These are phyloP conservation scores for Amniataba percoides DNA, from an alignment of 2,797 vertebrate species.

Conservation along the genomic window DNA sequence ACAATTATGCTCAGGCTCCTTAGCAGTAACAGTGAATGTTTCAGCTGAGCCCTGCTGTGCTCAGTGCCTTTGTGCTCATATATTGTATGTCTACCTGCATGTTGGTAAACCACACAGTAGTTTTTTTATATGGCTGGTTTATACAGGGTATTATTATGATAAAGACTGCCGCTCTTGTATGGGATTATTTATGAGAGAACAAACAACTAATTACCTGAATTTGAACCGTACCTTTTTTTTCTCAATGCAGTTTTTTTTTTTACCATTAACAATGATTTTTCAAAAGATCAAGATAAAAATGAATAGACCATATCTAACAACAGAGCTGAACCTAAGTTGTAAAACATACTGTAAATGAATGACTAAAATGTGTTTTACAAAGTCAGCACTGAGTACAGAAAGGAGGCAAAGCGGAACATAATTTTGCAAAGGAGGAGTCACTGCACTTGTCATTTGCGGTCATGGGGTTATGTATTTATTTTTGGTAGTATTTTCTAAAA, in stretches of 20 bases:
- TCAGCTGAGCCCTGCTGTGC: not conserved
- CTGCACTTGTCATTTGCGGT: conserved; percentile 1
- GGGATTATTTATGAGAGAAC: not conserved
- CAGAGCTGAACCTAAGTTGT: not conserved
- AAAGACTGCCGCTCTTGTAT: not conserved
- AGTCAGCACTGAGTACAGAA: not conserved
- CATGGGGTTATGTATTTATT: conserved; percentile 21
- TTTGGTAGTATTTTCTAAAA: conserved; percentile 28
- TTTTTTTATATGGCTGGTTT: not conserved
- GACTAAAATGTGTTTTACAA: not conserved
- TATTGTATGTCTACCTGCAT: not conserved
- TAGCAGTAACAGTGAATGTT: not conserved
- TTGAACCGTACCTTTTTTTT: not conserved
- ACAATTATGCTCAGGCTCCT: not conserved
- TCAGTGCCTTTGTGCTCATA: not conserved
- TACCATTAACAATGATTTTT: not conserved
- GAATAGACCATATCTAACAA: not conserved
- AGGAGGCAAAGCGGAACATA: not conserved
- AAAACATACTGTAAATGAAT: not conserved
- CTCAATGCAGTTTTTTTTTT: not conserved
- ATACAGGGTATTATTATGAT: not conserved
- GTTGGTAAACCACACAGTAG: not conserved
- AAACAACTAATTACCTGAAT: not conserved
- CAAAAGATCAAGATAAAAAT: not conserved
- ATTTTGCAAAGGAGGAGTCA: not conserved